Conservation (phyloP, 2,888 invertebrate species). For the Diloba caeruleocephala region DNA sequence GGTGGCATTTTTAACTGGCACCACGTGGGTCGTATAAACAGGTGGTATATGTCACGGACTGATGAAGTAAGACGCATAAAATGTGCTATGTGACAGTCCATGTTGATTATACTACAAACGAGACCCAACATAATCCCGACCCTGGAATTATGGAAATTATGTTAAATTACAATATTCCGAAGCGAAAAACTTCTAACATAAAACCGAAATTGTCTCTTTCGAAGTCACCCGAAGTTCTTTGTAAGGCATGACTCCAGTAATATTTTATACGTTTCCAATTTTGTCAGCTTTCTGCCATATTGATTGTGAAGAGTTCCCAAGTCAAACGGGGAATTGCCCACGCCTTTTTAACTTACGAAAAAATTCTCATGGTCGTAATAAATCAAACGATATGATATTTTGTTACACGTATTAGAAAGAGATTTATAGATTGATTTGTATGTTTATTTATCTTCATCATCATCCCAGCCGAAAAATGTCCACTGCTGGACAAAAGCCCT, state of each 20-base stretch:
- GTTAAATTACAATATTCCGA: conserved; percentile 51
- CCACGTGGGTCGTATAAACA: too few relatives aligned
- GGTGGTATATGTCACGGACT: too few relatives aligned
- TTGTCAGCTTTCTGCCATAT: conserved; percentile 38
- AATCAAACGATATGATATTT: conserved; percentile 33
- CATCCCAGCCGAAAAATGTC: too few relatives aligned
- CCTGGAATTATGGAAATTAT: conserved; percentile 47
- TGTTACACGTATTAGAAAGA: conserved; percentile 13
- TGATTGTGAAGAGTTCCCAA: conserved; percentile 41
- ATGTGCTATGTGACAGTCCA: not conserved
- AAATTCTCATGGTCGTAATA: conserved; percentile 26
- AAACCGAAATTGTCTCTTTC: conserved; percentile 49
- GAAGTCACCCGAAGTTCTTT: conserved; percentile 50
- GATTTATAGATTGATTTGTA: not conserved
- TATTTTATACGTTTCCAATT: conserved; percentile 53
- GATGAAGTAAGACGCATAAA: too few relatives aligned
- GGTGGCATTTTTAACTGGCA: too few relatives aligned
- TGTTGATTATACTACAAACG: conserved; percentile 26
- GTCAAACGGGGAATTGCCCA: conserved; percentile 16
- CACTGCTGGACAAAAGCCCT: too few relatives aligned
- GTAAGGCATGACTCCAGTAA: conserved; percentile 46
- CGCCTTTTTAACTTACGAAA: conserved; percentile 25
- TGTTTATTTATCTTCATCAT: too few relatives aligned
- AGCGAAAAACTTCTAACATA: conserved; percentile 50
- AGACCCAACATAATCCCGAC: conserved; percentile 4